Conservation (phyloP, 2,113 vertebrate genomes). For the Proteles cristata region DNA sequence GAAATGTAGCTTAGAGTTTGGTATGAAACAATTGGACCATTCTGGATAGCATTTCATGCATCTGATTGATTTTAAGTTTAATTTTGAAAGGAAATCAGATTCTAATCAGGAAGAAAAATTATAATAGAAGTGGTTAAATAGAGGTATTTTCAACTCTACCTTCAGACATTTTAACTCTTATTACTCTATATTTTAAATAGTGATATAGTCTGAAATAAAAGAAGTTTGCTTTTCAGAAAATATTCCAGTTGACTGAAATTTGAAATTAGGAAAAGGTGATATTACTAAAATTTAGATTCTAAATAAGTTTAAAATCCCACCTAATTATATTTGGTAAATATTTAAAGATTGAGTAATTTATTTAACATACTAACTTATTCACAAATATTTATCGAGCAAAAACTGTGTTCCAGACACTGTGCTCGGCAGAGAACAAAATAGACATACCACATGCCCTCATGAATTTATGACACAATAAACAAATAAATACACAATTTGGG, state of each 20-base stretch:
- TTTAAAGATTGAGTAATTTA: neutral
- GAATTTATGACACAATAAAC: neutral
- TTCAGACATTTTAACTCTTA: neutral
- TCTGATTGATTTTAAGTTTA: constrained; percentile 8
- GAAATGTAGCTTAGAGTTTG: constrained; percentile 32
- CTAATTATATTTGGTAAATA: neutral
- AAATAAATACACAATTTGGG: neutral
- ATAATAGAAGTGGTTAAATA: neutral
- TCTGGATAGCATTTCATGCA: neutral
- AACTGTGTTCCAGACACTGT: neutral
- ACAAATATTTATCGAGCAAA: neutral
- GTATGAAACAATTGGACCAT: constrained; percentile 2
- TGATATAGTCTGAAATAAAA: neutral
- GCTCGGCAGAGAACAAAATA: neutral
- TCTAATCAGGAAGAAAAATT: neutral
- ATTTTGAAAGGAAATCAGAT: constrained; percentile 27
- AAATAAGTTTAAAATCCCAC: neutral
- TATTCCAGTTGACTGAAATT: neutral
- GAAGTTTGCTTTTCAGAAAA: neutral
- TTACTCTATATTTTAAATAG: constrained; percentile 1
- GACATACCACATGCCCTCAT: neutral
- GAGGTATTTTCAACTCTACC: neutral
- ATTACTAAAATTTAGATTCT: neutral
- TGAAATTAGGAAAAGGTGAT: neutral
- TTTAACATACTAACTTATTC: constrained; percentile 22